Percentiles rank a stretch among this genome's conserved stretches.
Evolutionary conservation across 2,888 invertebrate species (phyloP).

Genomic region (Spodoptera exigua): DNA sequence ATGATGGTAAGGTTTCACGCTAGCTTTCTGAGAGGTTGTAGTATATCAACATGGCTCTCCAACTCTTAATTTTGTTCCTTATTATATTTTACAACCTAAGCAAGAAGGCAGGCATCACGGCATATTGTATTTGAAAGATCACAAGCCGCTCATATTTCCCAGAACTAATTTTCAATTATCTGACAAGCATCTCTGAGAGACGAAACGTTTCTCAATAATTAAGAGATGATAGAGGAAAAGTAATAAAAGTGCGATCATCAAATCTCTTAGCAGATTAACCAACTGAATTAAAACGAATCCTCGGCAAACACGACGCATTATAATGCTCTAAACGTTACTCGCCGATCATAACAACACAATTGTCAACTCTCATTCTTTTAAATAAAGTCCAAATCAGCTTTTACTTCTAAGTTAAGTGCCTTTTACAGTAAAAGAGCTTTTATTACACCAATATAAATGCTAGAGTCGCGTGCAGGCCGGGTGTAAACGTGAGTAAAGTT

Average conservation of each 20-base stretch:
- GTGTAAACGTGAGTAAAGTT: slow-evolving; percentile 55
- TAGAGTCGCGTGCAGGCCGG: slow-evolving; percentile 51
- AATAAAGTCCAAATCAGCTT: slow-evolving; percentile 32
- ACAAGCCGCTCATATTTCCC: neutral
- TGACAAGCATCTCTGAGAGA: neutral
- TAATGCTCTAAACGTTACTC: slow-evolving; percentile 39
- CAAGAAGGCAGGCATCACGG: too few relatives aligned
- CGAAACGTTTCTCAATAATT: slow-evolving; percentile 15
- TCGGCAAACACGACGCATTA: slow-evolving; percentile 38
- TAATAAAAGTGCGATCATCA: slow-evolving; percentile 43
- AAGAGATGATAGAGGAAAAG: slow-evolving; percentile 26
- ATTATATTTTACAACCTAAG: too few relatives aligned
- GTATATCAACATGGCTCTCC: too few relatives aligned
- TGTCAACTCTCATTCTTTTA: slow-evolving; percentile 7
- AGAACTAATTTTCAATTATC: neutral
- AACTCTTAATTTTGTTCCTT: too few relatives aligned
- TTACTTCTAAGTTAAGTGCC: slow-evolving; percentile 31
- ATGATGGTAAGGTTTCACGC: too few relatives aligned
- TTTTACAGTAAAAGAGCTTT: slow-evolving; percentile 59
- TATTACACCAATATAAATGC: slow-evolving; percentile 54
- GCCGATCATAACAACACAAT: slow-evolving; percentile 9
- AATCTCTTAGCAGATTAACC: slow-evolving; percentile 53
- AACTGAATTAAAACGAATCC: slow-evolving; percentile 51
- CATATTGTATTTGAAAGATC: too few relatives aligned
- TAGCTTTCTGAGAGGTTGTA: too few relatives aligned